Conservation (phyloP, 2,113 vertebrate species). For the Misgurnus anguillicaudatus region DNA sequence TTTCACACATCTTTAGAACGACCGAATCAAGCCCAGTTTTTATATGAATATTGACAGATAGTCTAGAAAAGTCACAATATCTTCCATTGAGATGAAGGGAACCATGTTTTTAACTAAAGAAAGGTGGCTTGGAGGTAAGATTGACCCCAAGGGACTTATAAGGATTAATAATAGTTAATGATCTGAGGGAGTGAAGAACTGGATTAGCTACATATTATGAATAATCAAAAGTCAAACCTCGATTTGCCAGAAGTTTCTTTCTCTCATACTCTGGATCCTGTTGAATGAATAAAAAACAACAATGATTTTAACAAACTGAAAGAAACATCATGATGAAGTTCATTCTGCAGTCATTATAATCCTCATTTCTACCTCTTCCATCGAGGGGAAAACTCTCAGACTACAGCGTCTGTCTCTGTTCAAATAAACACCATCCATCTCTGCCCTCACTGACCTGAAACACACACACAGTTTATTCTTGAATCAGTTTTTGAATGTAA, state of each 20-base stretch:
- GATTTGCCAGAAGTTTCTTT: conserved; percentile 76
- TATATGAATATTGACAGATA: no score
- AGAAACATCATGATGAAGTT: not conserved
- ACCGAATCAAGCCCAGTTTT: no score
- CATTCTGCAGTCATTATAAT: not conserved
- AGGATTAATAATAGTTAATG: no score
- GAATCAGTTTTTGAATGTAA: not conserved
- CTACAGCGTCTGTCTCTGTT: conserved; percentile 55
- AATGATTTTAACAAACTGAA: not conserved
- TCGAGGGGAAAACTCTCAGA: conserved; percentile 46
- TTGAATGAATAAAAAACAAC: conserved; percentile 65
- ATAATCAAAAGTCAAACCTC: conserved; percentile 65
- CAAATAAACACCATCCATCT: conserved; percentile 43
- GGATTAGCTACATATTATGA: no score
- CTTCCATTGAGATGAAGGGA: no score
- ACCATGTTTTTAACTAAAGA: no score
- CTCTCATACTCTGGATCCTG: conserved; percentile 74
- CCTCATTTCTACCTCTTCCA: conserved; percentile 42
- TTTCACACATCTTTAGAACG: no score
- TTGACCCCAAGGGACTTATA: no score
- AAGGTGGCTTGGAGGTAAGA: no score
- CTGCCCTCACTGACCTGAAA: conserved; percentile 42
- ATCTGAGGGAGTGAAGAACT: no score
- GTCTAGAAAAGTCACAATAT: no score
- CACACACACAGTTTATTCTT: not conserved